Percentiles rank a stretch among this genome's conserved stretches.
Conservation (phyloP, 92 coral and sea anemone species). For the Nematostella vectensis region DNA sequence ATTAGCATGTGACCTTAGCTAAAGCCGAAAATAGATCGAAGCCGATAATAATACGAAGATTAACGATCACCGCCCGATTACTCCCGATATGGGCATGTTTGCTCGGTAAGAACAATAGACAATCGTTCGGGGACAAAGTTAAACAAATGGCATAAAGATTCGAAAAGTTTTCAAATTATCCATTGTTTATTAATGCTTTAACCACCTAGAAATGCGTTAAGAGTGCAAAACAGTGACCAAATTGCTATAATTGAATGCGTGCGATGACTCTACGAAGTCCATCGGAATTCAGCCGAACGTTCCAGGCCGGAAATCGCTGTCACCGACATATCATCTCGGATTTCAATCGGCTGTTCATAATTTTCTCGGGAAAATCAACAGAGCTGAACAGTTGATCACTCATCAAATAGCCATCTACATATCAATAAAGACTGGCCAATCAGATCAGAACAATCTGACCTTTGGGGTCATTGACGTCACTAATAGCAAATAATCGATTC, state of each 20-base stretch:
- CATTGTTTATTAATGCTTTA: too few species aligned
- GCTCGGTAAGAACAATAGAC: background rate
- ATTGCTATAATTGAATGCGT: too few species aligned
- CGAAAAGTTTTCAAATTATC: too few species aligned
- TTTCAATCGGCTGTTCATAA: conserved; percentile 37
- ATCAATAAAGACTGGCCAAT: conserved; percentile 43
- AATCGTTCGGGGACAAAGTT: too few species aligned
- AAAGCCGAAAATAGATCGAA: conserved; percentile 1
- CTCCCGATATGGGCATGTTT: conserved; percentile 50
- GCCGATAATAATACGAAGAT: conserved; percentile 15
- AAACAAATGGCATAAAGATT: too few species aligned
- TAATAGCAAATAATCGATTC: conserved; percentile 3
- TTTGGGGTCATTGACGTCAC: conserved; percentile 60
- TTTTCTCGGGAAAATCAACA: background rate
- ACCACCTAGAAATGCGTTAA: too few species aligned
- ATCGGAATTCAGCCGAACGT: conserved; percentile 29
- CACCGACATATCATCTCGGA: conserved; percentile 38
- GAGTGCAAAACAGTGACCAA: too few species aligned
- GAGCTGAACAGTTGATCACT: background rate
- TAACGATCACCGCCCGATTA: conserved; percentile 24
- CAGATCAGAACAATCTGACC: conserved; percentile 17
- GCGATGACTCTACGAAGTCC: conserved; percentile 12
- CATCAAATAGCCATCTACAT: conserved; percentile 24
- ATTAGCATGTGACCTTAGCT: conserved; percentile 24
- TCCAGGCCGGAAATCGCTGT: conserved; percentile 62